Percentiles rank a stretch among this genome's conserved stretches.
phyloP scores from a whole-genome alignment of 2,797 vertebrate species.

The Philypnodon macrostomus region DNA sequence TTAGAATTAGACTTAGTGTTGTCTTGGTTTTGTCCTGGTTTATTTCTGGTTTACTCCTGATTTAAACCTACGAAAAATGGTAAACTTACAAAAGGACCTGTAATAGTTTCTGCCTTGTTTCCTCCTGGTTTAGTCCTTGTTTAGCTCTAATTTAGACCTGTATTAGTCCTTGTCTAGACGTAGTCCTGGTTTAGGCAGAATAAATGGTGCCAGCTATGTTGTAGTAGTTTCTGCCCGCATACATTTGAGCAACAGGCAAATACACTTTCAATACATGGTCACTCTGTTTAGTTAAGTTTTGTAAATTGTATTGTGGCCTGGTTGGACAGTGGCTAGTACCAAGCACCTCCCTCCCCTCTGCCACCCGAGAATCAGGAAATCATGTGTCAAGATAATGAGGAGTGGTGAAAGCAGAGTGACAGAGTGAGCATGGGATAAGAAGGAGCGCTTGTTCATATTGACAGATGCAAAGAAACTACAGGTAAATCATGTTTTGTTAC shows the following conservation, averaged over 20 bases:
- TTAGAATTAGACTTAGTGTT: no score
- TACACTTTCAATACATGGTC: constrained; percentile 3
- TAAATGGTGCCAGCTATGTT: background rate
- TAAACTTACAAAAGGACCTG: no score
- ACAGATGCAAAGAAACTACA: constrained; percentile 32
- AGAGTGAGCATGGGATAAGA: constrained; percentile 35
- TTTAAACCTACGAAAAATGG: no score
- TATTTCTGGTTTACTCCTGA: no score
- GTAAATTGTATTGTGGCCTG: constrained; percentile 14
- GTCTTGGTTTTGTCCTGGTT: no score
- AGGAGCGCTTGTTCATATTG: constrained; percentile 29
- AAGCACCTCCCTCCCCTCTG: constrained; percentile 42
- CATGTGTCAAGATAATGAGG: constrained; percentile 43
- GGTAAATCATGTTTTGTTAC: constrained; percentile 36
- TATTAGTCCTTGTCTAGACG: no score
- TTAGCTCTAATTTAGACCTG: no score
- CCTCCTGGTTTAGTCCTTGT: no score
- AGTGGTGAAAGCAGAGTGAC: constrained; percentile 22
- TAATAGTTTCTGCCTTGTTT: no score
- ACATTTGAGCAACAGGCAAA: background rate
- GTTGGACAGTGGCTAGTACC: constrained; percentile 31
- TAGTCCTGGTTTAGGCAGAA: no score
- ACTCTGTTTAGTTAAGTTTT: constrained; percentile 28
- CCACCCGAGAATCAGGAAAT: constrained; percentile 56
- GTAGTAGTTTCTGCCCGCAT: constrained; percentile 6